Evolutionary conservation across 2,113 vertebrate species (phyloP).

Genomic region (Phoxinus phoxinus): DNA sequence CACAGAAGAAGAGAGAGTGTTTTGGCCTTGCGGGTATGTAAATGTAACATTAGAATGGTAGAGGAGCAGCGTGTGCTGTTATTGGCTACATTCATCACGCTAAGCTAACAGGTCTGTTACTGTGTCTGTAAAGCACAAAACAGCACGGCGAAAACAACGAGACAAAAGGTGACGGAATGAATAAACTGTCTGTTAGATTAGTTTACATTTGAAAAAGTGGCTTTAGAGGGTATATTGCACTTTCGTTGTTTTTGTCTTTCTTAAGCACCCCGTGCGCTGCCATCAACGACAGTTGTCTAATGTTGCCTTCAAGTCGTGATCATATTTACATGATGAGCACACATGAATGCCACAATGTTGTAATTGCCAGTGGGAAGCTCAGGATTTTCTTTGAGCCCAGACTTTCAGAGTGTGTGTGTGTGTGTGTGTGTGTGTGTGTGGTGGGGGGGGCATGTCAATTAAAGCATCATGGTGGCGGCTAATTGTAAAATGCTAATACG

Average conservation of each 20-base stretch:
- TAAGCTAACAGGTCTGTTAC: constrained; percentile 40
- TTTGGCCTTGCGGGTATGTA: constrained; percentile 31
- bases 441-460: not conserved
- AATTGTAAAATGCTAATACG: not conserved
- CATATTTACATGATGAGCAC: constrained; percentile 12
- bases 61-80: constrained; percentile 15
- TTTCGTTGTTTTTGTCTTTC: constrained; percentile 2
- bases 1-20: not conserved
- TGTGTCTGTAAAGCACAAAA: constrained; percentile 19
- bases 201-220: constrained; percentile 20
- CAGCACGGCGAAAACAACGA: constrained; percentile 20
- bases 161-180: not conserved
- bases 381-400: constrained; percentile 8
- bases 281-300: constrained; percentile 7
- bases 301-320: constrained; percentile 17
- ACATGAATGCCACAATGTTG: not conserved
- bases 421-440: no score
- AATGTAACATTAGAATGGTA: constrained; percentile 41
- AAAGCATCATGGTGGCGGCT: not conserved
- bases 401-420: not conserved
- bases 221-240: constrained; percentile 24
- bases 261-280: not conserved
- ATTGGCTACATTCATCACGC: constrained; percentile 43
- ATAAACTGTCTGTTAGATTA: constrained; percentile 3
- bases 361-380: not conserved